These are phyloP conservation scores for Ginglymostoma cirratum DNA, from an alignment of 2,113 vertebrate species.

Conservation along the genomic window DNA sequence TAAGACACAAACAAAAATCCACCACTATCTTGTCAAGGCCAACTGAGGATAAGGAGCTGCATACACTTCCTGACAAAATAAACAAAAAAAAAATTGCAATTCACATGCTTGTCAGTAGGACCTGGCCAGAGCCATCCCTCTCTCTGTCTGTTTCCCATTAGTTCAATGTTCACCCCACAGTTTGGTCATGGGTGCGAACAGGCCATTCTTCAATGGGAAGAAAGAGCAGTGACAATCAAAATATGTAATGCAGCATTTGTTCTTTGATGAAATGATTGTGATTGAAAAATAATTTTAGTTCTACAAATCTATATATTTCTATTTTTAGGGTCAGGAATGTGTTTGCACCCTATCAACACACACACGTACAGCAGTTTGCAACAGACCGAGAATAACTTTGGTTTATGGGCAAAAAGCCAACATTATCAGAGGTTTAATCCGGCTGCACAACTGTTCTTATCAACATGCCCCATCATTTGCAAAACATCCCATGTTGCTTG, in stretches of 20 bases:
- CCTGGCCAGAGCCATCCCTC: background rate
- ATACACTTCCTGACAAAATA: background rate
- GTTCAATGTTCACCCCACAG: background rate
- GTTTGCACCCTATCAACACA: background rate
- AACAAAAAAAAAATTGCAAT: background rate
- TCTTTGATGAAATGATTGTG: background rate
- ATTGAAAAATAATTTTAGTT: background rate
- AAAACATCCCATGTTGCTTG: constrained; percentile 16
- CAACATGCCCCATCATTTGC: constrained; percentile 8
- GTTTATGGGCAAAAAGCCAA: background rate
- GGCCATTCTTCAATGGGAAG: background rate
- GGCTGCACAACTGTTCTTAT: constrained; percentile 21
- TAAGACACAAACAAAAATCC: background rate
- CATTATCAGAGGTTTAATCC: background rate
- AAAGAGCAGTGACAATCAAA: background rate
- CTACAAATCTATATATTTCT: background rate
- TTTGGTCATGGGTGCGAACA: background rate
- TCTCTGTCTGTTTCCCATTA: background rate
- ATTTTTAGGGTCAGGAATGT: background rate
- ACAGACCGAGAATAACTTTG: background rate
- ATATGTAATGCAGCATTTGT: background rate
- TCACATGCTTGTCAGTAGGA: background rate
- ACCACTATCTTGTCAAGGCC: background rate
- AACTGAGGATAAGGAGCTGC: background rate
- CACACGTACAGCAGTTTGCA: background rate